Base-by-base conservation (phyloP, 2,888 invertebrate genomes). In the Melanophora roralis region DNA sequence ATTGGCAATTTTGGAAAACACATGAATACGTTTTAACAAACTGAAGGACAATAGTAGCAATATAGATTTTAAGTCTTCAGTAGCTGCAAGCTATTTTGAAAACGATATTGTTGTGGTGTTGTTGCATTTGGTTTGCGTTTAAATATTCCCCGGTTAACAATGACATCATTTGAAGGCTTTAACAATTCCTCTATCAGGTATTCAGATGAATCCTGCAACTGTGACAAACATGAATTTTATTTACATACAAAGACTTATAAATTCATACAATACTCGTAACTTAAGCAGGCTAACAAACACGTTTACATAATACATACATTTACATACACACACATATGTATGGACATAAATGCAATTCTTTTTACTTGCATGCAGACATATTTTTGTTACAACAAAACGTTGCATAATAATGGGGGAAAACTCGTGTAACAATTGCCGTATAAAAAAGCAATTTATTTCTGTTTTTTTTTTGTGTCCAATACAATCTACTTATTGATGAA, bases 1-100 rank as follows among this genome's bases (percentile, higher is more conserved):
- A 72, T 55, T 75, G 79, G 62, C 67, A 80, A 80, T 75, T 72
- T 49, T 67, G 40, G 55, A n/a, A 71, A 68, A 79, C 53, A 65
- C 12, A 65, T 23, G 32, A 32, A 73, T 32, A 23, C 38, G n/a
- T 40, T 32, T 51, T 55, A 38, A 38, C 5, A 40, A 43, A 36
- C 34, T 14, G 8, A 23, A 38, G 1, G 11, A 16, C n/a, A 32
- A n/a, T 23, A 21, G 4, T 12, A 40, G 21, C 14, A 8, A 8
- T 40, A 40, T 16, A 19, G 5, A 49, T 3, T 21, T 36, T 4
- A 49, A 49, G 14, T n/a, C n/a, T n/a, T n/a, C n/a, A n/a, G n/a
- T n/a, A n/a, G n/a, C n/a, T n/a, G n/a, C n/a, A n/a, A n/a, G n/a
- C n/a, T 16, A 65, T 59, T 57, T 40, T 40, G 49, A 40, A 65